Base-by-base conservation (phyloP, 1,140 invertebrate species). In the Neotoxoptera formosana region DNA sequence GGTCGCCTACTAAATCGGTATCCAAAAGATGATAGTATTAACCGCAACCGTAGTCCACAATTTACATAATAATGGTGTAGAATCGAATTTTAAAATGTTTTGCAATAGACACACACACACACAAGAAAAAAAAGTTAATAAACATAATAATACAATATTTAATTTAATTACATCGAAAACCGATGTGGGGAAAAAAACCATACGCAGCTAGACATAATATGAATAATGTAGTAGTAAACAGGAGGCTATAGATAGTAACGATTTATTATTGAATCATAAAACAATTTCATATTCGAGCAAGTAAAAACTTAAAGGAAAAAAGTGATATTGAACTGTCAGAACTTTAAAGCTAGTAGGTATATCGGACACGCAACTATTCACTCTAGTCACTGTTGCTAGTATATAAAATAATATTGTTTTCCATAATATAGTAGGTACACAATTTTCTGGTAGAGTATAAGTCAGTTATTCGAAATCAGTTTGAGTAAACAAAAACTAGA, bases 41-140 rank as follows among this genome's bases (percentile, higher is more conserved):
- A 53, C 87, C 87, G 87, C 87, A 53, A 51, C 47, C 2, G 48
- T 89, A 89, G 88, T 89, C 51, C 88, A 89, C 45, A 86, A 45
- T 25, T 25, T 36, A 56, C 41, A 41, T 56, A 56, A 36, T 25
- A 56, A 56, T 25, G 48, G 88, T 56, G 51, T 89, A 89, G 88
- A 53, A 56, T 89, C 0, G 4, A 89, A 53, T 89, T 89, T 41
- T 0, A 30, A 86, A 30, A 86, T 86, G 14, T n/a, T 47, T 86
- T 84, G 36, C 23, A 84, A 84, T 84, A 76, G 30, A 76, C 23
- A 25, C 41, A 41, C 20, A 20, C 17, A 53, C 48, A 53, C 20
- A n/a, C n/a, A n/a, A n/a, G n/a, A n/a, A n/a, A n/a, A n/a, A n/a
- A n/a, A n/a, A n/a, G n/a, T n/a, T n/a, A 30, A n/a, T 67, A n/a